Percentiles rank a stretch among this genome's conserved stretches.
phyloP scores from a whole-genome alignment of 2,888 invertebrate species.

The Linnaemya tessellans region DNA sequence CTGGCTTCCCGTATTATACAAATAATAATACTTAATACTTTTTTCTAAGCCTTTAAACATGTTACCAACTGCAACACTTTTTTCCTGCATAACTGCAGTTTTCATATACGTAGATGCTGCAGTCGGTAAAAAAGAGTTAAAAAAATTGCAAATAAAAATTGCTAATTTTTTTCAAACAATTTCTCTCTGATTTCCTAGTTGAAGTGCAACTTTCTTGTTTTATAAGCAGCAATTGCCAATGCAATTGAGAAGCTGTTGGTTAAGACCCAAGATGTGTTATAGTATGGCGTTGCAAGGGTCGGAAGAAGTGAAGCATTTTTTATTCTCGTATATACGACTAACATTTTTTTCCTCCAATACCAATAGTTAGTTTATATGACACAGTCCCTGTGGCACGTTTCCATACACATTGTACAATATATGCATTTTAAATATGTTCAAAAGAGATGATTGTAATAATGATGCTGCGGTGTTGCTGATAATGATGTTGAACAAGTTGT shows the following conservation, averaged over 20 bases:
- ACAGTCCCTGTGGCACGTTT: conserved; percentile 72
- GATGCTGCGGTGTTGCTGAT: conserved; percentile 32
- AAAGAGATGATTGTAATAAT: conserved; percentile 44
- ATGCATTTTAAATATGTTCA: conserved; percentile 60
- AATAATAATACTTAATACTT: conserved; percentile 54
- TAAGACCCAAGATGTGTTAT: conserved; percentile 39
- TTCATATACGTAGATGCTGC: neutral
- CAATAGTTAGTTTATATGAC: conserved; percentile 71
- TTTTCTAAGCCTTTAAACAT: conserved; percentile 57
- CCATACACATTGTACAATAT: conserved; percentile 52
- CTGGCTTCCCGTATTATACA: conserved; percentile 15
- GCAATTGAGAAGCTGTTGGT: conserved; percentile 50
- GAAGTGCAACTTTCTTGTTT: conserved; percentile 59
- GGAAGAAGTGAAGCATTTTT: conserved; percentile 31
- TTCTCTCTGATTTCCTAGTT: conserved; percentile 59
- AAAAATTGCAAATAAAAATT: conserved; percentile 21
- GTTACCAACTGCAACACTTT: conserved; percentile 44
- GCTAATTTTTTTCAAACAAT: conserved; percentile 19
- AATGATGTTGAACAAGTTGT: conserved; percentile 27
- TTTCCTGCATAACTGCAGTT: conserved; percentile 24
- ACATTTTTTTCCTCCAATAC: conserved; percentile 35
- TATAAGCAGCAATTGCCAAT: conserved; percentile 54
- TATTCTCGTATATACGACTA: neutral
- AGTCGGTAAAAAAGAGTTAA: neutral
- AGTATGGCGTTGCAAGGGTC: conserved; percentile 26